phyloP scores from a whole-genome alignment of 2,888 invertebrate genomes.

The Lottia scabra region DNA sequence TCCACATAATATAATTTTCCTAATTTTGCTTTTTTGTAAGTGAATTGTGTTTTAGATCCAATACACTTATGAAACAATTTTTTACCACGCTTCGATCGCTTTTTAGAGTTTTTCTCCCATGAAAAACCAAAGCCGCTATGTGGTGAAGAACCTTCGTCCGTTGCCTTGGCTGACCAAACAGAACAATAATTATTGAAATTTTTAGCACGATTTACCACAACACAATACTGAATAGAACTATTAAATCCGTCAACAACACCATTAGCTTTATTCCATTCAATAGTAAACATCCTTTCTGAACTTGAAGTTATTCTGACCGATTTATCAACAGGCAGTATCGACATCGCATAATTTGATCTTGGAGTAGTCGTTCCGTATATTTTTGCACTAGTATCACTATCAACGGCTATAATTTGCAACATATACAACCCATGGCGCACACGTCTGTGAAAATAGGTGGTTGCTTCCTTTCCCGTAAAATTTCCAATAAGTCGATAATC shows the following conservation, averaged over 20 bases:
- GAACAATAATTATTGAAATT: constrained; percentile 72
- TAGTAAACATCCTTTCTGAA: constrained; percentile 30
- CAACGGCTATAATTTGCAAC: constrained; percentile 48
- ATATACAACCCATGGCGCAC: constrained; percentile 47
- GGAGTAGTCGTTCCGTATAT: constrained; percentile 54
- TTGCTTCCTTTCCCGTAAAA: constrained; percentile 21
- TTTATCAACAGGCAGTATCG: constrained; percentile 40
- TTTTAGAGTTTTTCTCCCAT: constrained; percentile 50
- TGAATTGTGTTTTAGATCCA: constrained; percentile 72
- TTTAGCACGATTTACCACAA: constrained; percentile 71
- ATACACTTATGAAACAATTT: constrained; percentile 71
- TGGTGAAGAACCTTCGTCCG: constrained; percentile 72
- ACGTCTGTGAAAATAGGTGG: constrained; percentile 17
- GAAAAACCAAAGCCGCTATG: constrained; percentile 64
- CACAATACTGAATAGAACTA: constrained; percentile 69
- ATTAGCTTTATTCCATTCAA: constrained; percentile 48
- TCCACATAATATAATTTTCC: constrained; percentile 73
- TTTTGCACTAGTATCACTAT: constrained; percentile 54
- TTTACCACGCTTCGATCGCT: constrained; percentile 45
- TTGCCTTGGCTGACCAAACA: constrained; percentile 64
- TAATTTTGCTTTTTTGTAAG: constrained; percentile 70
- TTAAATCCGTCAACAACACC: constrained; percentile 27
- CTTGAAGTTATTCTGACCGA: constrained; percentile 34
- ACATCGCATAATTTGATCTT: constrained; percentile 39
- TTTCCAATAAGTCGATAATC: constrained; percentile 16